A percentile compares a stretch with the other conserved stretches of the same genome.
phyloP scores from a whole-genome alignment of 2,888 invertebrate species.

The Tenthredo livida region DNA sequence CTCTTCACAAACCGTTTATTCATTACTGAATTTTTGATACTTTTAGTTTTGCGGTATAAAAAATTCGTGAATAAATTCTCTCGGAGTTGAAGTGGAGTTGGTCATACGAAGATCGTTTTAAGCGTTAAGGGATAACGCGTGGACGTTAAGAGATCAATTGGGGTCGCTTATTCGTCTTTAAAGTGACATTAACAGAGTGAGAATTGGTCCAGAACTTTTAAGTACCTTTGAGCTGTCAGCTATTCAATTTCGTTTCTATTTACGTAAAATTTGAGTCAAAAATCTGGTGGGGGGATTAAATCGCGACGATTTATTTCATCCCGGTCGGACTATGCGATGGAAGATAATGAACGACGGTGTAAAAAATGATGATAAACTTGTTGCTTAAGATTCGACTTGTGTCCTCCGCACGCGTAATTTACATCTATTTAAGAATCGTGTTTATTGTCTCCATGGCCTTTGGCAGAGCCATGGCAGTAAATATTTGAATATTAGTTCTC shows the following conservation, averaged over 20 bases:
- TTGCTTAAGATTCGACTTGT: constrained; percentile 28
- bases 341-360: not conserved
- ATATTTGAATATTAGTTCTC: constrained; percentile 37
- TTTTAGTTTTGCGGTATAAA: too few relatives aligned
- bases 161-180: not conserved
- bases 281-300: not conserved
- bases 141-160: not conserved
- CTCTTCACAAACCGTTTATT: too few relatives aligned
- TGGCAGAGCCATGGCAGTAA: not conserved
- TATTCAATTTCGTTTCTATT: not conserved
- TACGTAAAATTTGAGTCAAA: not conserved
- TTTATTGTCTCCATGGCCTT: constrained; percentile 40
- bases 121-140: not conserved
- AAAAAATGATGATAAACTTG: not conserved
- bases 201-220: not conserved
- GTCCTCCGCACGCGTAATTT: constrained; percentile 29
- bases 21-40: too few relatives aligned
- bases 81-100: too few relatives aligned
- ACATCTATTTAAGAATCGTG: constrained; percentile 38
- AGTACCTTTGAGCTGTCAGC: not conserved
- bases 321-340: not conserved
- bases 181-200: not conserved
- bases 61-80: too few relatives aligned
- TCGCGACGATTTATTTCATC: not conserved
- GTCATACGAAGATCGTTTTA: not conserved